phyloP scores from a whole-genome alignment of 2,888 invertebrate species.

The Caenorhabditis uteleia region DNA sequence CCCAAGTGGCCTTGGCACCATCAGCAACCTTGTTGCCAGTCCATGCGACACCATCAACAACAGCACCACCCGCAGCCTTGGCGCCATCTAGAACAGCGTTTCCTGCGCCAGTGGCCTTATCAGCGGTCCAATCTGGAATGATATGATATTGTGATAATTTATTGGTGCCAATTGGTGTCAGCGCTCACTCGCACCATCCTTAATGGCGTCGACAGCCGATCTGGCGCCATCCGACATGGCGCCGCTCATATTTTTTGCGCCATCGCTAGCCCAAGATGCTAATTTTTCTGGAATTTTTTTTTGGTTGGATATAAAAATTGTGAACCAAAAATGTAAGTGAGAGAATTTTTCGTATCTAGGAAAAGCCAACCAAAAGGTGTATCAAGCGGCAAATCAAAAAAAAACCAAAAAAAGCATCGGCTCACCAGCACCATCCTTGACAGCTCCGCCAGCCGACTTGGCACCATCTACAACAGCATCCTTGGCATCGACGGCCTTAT shows the following conservation, averaged over 20 bases:
- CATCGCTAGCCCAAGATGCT: background rate
- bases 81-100: slow-evolving; percentile 8
- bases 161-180: background rate
- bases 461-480: slow-evolving; percentile 30
- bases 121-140: background rate
- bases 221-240: background rate
- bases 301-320: too few species aligned
- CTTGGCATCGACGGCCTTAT: slow-evolving; percentile 14
- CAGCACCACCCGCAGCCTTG: slow-evolving; percentile 2
- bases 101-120: background rate
- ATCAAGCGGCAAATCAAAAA: background rate
- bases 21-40: background rate
- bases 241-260: background rate
- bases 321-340: too few species aligned
- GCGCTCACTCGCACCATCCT: background rate
- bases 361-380: too few species aligned
- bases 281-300: background rate
- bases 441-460: slow-evolving; percentile 17
- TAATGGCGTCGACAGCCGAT: slow-evolving; percentile 1
- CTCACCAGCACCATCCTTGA: slow-evolving; percentile 1
- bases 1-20: slow-evolving; percentile 1
- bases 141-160: background rate
- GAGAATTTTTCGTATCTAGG: too few species aligned
- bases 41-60: background rate
- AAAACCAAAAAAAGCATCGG: background rate